phyloP scores from a whole-genome alignment of 2,797 vertebrate species.

The Sebastes cheni region DNA sequence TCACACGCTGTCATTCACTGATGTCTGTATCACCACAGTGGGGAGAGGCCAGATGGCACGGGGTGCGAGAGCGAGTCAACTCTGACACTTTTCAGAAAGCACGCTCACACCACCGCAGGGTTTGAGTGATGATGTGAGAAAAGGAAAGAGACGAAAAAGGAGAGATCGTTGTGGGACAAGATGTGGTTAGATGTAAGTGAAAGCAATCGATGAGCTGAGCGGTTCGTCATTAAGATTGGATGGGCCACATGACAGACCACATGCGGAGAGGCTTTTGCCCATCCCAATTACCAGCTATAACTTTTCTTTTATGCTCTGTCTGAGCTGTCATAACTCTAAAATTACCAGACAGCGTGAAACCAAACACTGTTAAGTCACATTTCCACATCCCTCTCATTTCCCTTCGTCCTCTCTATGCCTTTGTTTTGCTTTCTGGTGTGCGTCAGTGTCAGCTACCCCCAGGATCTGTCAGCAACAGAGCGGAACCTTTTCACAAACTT shows the following conservation, averaged over 20 bases:
- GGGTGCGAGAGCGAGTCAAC: constrained; percentile 40
- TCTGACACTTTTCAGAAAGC: constrained; percentile 34
- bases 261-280: constrained; percentile 21
- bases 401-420: not conserved
- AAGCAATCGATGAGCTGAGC: constrained; percentile 17
- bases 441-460: constrained; percentile 25
- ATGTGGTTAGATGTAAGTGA: constrained; percentile 39
- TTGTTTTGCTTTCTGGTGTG: constrained; percentile 29
- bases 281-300: constrained; percentile 53
- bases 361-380: constrained; percentile 24
- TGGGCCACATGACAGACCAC: constrained; percentile 7
- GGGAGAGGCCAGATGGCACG: constrained; percentile 56
- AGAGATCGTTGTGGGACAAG: constrained; percentile 1
- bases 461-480: constrained; percentile 30
- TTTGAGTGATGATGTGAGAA: constrained; percentile 26
- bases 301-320: constrained; percentile 48
- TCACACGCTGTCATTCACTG: constrained; percentile 53
- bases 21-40: constrained; percentile 41
- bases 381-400: not conserved
- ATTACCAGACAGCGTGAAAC: constrained; percentile 37
- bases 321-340: constrained; percentile 60
- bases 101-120: constrained; percentile 12
- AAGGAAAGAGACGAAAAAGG: not conserved
- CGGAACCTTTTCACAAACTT: constrained; percentile 61
- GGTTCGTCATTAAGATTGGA: constrained; percentile 23